Evolutionary conservation across 2,888 invertebrate species (phyloP).

Genomic region (Seira musarum): DNA sequence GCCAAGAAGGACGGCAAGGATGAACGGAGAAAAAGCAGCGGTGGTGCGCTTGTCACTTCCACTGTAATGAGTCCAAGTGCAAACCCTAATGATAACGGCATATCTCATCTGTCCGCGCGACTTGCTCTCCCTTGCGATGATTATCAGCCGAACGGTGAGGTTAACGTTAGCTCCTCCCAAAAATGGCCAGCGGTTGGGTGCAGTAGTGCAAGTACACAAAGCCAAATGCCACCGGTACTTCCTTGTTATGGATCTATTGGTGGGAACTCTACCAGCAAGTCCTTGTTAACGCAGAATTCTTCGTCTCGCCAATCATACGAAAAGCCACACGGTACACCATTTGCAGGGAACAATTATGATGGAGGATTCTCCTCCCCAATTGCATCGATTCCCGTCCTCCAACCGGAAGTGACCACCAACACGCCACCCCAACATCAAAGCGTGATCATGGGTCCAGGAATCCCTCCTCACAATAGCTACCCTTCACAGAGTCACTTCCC

Average conservation of each 20-base stretch:
- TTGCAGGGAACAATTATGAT: too few species aligned
- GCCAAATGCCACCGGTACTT: slow-evolving; percentile 16
- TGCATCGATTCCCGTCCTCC: background rate
- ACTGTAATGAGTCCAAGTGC: background rate
- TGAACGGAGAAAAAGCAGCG: background rate
- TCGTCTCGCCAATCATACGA: background rate
- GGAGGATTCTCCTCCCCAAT: background rate
- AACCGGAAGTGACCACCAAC: background rate
- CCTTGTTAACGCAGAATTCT: background rate
- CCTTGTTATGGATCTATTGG: background rate
- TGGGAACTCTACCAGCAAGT: background rate
- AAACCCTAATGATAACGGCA: background rate
- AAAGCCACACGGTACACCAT: background rate
- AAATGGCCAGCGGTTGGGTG: background rate
- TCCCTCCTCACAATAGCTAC: too few species aligned
- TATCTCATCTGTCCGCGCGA: background rate
- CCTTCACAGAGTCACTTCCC: too few species aligned
- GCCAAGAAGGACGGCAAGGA: background rate
- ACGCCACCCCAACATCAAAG: too few species aligned
- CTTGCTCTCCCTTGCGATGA: too few species aligned
- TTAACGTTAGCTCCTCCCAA: background rate
- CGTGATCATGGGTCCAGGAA: too few species aligned
- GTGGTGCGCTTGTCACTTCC: background rate
- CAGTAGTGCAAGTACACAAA: background rate
- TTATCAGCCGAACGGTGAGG: background rate